These are phyloP conservation scores for Glaucomys volans DNA, from an alignment of 2,113 vertebrate species.

Conservation along the genomic window DNA sequence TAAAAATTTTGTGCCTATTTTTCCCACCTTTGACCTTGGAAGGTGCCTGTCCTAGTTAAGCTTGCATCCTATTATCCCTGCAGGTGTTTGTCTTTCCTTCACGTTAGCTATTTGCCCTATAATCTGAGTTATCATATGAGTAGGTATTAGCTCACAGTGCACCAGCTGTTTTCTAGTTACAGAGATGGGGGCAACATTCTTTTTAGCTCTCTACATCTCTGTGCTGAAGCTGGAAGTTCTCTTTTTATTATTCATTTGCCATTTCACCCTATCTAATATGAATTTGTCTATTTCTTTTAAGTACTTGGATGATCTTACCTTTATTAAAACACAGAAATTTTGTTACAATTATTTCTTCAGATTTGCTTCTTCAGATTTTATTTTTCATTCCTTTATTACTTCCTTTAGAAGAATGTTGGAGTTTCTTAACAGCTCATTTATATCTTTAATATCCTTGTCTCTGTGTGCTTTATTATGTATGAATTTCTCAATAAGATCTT, in stretches of 20 bases:
- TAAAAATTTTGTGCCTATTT: not conserved
- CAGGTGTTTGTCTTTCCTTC: not conserved
- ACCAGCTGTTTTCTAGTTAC: not conserved
- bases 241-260: not conserved
- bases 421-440: not conserved
- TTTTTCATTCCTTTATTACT: not conserved
- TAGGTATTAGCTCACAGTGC: not conserved
- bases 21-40: not conserved
- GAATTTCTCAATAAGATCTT: not conserved
- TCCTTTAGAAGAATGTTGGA: not conserved
- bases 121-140: not conserved
- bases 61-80: not conserved
- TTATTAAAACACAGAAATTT: not conserved
- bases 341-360: not conserved
- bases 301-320: not conserved
- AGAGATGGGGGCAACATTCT: not conserved
- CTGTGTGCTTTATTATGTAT: not conserved
- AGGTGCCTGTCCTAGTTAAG: not conserved
- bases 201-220: not conserved
- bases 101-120: not conserved
- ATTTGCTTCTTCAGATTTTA: not conserved
- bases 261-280: not conserved
- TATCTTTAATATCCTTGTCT: not conserved
- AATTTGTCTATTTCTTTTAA: not conserved
- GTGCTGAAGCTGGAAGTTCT: not conserved